Conservation (phyloP, 2,113 vertebrate genomes). For the Pogonocichla stellata region DNA sequence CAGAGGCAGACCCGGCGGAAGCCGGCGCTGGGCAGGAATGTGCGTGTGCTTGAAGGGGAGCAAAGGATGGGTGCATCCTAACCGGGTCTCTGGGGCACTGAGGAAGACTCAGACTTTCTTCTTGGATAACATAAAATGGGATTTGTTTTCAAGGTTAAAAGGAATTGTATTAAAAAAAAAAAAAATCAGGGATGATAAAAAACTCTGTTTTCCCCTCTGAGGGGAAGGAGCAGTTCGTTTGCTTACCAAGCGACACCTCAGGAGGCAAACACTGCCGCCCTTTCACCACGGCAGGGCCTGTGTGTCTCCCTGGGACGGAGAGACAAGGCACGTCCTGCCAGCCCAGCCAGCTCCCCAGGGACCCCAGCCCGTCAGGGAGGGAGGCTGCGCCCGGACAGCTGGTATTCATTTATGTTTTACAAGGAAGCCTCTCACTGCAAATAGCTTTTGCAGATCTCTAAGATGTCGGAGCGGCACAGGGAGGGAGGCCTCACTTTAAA, state of each 20-base stretch:
- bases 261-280: not conserved
- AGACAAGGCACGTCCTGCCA: not conserved
- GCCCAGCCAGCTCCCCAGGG: not conserved
- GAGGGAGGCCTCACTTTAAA: not conserved
- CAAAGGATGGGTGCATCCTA: not conserved
- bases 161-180: not conserved
- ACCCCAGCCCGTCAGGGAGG: constrained; percentile 12
- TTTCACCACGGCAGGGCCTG: not conserved
- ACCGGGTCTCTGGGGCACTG: not conserved
- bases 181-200: not conserved
- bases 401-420: constrained; percentile 78
- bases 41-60: not conserved
- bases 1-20: not conserved
- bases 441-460: constrained; percentile 72
- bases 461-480: not conserved
- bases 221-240: not conserved
- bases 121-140: not conserved
- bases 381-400: constrained; percentile 64
- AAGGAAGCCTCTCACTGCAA: constrained; percentile 71
- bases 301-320: not conserved
- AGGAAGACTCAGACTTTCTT: not conserved
- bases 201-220: not conserved
- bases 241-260: not conserved
- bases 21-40: rapidly evolving
- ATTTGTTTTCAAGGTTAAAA: not conserved